These are phyloP conservation scores for Volucella bombylans DNA, from an alignment of 2,888 invertebrate genomes.

Conservation along the genomic window DNA sequence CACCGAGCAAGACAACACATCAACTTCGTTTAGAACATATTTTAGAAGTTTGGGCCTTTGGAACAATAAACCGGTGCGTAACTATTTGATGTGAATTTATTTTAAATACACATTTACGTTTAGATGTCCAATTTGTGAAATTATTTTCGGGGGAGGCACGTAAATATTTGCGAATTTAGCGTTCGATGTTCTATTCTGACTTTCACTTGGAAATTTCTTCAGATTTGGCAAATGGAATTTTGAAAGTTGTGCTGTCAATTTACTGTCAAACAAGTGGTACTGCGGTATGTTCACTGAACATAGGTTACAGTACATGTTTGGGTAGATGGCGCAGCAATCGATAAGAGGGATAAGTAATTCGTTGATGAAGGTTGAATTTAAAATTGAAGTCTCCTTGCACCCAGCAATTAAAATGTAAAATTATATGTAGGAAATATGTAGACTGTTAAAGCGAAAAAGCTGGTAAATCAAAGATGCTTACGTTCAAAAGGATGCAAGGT, in stretches of 20 bases:
- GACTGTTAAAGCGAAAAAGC: too few relatives aligned
- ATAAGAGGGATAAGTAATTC: neutral
- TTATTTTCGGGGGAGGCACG: slow-evolving; percentile 16
- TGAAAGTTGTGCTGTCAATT: slow-evolving; percentile 67
- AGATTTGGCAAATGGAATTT: slow-evolving; percentile 69
- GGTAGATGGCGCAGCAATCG: neutral
- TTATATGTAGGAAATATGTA: too few relatives aligned
- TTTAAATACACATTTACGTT: slow-evolving; percentile 1
- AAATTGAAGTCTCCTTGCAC: too few relatives aligned
- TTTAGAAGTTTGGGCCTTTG: slow-evolving; percentile 4
- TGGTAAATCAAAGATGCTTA: too few relatives aligned
- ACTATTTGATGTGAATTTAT: neutral
- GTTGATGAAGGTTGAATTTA: too few relatives aligned
- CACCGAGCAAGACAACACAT: slow-evolving; percentile 68
- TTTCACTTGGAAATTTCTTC: slow-evolving; percentile 71
- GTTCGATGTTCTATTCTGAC: slow-evolving; percentile 32
- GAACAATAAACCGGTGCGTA: neutral
- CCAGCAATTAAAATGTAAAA: too few relatives aligned
- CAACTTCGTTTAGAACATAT: slow-evolving; percentile 65
- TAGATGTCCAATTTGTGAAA: neutral
- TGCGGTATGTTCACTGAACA: slow-evolving; percentile 40
- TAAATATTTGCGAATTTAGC: slow-evolving; percentile 34
- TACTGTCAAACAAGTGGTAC: slow-evolving; percentile 71
- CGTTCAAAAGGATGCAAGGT: too few relatives aligned
- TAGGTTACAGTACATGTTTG: neutral